Conservation (phyloP, 2,888 invertebrate species). For the Euphydryas editha region DNA sequence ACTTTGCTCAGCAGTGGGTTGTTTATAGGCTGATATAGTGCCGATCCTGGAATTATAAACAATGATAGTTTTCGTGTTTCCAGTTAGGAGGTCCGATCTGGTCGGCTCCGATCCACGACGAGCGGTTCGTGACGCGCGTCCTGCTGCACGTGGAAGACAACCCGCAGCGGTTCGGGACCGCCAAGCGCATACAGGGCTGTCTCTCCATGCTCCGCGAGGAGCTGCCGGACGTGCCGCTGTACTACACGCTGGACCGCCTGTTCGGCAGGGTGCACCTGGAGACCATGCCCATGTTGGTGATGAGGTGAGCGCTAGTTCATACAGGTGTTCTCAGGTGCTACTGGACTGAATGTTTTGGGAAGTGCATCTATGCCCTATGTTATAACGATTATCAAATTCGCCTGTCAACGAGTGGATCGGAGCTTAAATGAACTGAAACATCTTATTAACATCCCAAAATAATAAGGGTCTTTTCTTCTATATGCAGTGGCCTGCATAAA, state of each 20-base stretch:
- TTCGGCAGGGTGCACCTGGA: slow-evolving; percentile 88
- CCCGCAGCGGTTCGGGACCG: slow-evolving; percentile 85
- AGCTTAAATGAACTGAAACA: too few species aligned
- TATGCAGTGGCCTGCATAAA: too few species aligned
- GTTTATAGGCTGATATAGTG: too few species aligned
- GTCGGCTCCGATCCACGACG: slow-evolving; percentile 93
- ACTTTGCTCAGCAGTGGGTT: too few species aligned
- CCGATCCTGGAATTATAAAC: neutral
- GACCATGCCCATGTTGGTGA: slow-evolving; percentile 86
- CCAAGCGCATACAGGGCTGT: slow-evolving; percentile 90
- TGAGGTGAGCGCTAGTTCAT: slow-evolving; percentile 81
- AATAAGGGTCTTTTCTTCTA: too few species aligned
- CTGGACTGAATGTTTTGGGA: too few species aligned
- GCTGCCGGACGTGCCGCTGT: slow-evolving; percentile 92
- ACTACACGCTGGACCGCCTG: slow-evolving; percentile 92
- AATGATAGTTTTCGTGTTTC: slow-evolving; percentile 24
- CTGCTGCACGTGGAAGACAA: slow-evolving; percentile 75
- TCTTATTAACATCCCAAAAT: too few species aligned
- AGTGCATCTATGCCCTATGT: too few species aligned
- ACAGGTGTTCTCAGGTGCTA: neutral
- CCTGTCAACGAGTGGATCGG: too few species aligned
- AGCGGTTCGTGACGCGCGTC: slow-evolving; percentile 88
- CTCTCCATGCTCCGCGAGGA: slow-evolving; percentile 93
- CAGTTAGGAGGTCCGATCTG: slow-evolving; percentile 97
- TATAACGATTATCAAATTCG: too few species aligned